Conservation (phyloP, 2,113 vertebrate species). For the Rattus norvegicus region DNA sequence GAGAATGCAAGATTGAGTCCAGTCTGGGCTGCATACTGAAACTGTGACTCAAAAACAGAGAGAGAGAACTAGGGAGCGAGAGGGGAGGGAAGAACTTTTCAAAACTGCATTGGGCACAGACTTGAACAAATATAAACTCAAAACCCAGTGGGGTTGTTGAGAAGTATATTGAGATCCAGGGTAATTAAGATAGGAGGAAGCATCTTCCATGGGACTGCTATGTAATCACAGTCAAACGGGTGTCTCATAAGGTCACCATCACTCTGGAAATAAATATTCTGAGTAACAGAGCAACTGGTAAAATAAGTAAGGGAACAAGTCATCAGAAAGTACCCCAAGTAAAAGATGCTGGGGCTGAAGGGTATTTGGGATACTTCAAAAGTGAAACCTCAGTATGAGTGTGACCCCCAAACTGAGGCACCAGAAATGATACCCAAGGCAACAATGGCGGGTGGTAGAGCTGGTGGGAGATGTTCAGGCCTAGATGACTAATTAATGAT, state of each 20-base stretch:
- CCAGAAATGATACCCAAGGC: neutral
- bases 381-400: neutral
- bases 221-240: neutral
- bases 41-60: neutral
- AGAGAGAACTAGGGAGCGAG: neutral
- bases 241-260: neutral
- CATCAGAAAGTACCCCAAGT: neutral
- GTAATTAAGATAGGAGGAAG: neutral
- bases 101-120: neutral
- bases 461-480: neutral
- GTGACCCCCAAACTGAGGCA: rapidly evolving
- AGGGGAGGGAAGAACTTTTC: neutral
- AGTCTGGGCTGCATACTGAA: neutral
- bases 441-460: too few species aligned
- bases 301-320: neutral
- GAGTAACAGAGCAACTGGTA: neutral
- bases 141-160: neutral
- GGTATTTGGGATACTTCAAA: neutral
- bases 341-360: neutral
- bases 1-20: neutral
- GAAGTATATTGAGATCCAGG: neutral
- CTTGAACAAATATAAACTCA: neutral
- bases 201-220: neutral
- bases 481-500: neutral
- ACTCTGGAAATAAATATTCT: neutral